Conservation (phyloP, 2,797 vertebrate species). For the Poecilia picta region DNA sequence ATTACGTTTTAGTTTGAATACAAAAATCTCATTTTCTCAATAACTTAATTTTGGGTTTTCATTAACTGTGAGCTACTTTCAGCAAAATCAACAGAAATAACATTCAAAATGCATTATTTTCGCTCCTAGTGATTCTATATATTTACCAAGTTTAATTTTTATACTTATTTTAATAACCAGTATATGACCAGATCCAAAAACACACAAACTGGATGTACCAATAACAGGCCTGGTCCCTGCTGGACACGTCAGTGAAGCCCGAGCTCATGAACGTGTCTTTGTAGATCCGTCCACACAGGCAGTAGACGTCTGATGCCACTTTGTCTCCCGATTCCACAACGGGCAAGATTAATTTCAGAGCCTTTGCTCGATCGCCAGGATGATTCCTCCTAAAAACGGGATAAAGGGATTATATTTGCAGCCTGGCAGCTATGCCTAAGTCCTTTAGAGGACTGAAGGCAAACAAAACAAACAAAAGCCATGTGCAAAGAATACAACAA, state of each 20-base stretch:
- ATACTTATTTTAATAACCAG: background rate
- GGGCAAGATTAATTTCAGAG: constrained; percentile 85
- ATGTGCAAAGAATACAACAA: background rate
- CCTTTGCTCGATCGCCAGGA: constrained; percentile 86
- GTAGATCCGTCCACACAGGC: constrained; percentile 92
- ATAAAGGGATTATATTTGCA: constrained; percentile 4
- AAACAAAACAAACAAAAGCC: background rate
- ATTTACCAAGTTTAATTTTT: background rate
- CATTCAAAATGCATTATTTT: background rate
- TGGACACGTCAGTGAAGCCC: constrained; percentile 76
- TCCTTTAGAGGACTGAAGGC: background rate
- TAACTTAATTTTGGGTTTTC: background rate
- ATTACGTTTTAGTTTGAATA: background rate
- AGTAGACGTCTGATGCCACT: constrained; percentile 88
- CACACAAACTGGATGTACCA: constrained; percentile 78
- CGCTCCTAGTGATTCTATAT: background rate
- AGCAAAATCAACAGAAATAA: background rate
- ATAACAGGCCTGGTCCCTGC: constrained; percentile 84
- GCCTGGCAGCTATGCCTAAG: background rate
- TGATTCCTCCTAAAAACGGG: constrained; percentile 84
- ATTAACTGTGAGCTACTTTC: background rate
- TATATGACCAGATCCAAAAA: background rate
- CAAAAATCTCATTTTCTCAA: background rate
- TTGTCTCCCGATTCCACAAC: constrained; percentile 74
- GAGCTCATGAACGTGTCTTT: constrained; percentile 93